Conservation (phyloP, 2,113 vertebrate species). For the Paradoxurus hermaphroditus region DNA sequence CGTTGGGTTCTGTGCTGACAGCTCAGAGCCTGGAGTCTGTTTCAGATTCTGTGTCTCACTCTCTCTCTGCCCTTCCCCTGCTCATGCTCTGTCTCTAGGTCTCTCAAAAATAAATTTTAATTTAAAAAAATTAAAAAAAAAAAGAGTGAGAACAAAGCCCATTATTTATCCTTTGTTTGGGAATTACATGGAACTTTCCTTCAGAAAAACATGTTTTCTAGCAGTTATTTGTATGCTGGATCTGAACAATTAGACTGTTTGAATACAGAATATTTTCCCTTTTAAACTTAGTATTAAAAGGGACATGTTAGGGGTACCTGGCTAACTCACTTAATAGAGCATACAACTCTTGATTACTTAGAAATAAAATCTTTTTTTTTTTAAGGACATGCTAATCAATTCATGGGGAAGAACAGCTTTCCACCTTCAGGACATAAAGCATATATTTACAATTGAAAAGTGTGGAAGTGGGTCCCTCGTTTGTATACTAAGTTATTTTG, state of each 20-base stretch:
- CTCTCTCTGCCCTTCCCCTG: too few relatives aligned
- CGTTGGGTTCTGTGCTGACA: too few relatives aligned
- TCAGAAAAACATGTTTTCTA: constrained; percentile 19
- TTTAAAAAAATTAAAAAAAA: too few relatives aligned
- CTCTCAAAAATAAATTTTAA: too few relatives aligned
- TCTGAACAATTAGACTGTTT: constrained; percentile 1
- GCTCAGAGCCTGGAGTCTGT: too few relatives aligned
- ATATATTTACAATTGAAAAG: constrained; percentile 1
- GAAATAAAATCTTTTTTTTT: background rate
- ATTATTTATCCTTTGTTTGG: background rate
- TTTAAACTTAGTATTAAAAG: background rate
- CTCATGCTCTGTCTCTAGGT: too few relatives aligned
- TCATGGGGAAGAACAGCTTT: background rate
- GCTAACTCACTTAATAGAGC: background rate
- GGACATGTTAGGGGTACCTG: background rate
- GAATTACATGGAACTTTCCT: background rate
- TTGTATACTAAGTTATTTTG: constrained; percentile 12
- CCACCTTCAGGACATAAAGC: background rate
- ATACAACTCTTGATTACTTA: background rate
- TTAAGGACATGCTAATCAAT: background rate
- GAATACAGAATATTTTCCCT: background rate
- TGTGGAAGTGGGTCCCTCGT: background rate
- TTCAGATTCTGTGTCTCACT: too few relatives aligned
- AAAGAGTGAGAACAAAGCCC: background rate
- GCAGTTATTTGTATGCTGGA: background rate